Percentiles rank a stretch among this genome's conserved stretches.
Evolutionary conservation across 1,140 invertebrate genomes (phyloP).

Genomic region (Psix sp.): DNA sequence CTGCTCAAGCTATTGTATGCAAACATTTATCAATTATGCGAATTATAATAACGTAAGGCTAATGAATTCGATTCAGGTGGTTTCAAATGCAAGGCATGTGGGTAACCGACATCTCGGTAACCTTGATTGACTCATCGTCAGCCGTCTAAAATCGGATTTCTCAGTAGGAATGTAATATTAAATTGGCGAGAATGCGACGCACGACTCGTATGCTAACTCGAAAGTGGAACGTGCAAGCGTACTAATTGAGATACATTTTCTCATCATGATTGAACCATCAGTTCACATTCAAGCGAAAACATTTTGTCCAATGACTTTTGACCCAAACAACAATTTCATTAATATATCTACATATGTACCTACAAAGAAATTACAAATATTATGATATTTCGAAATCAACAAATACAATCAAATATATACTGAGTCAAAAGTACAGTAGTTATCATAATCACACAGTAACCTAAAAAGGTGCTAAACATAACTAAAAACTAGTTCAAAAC

Average conservation of each 20-base stretch:
- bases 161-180: slow-evolving; percentile 53
- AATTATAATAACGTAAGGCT: slow-evolving; percentile 37
- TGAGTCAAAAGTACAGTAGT: too few relatives aligned
- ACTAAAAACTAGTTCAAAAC: too few relatives aligned
- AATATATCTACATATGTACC: too few relatives aligned
- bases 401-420: too few relatives aligned
- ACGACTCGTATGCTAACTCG: slow-evolving; percentile 9
- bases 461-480: too few relatives aligned
- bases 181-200: slow-evolving; percentile 43
- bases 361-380: too few relatives aligned
- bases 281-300: too few relatives aligned
- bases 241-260: slow-evolving; percentile 46
- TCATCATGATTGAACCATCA: slow-evolving; percentile 7
- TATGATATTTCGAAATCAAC: too few relatives aligned
- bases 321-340: too few relatives aligned
- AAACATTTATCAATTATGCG: slow-evolving; percentile 36
- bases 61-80: slow-evolving; percentile 45
- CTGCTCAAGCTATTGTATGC: slow-evolving; percentile 8
- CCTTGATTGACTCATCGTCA: slow-evolving; percentile 56
- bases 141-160: slow-evolving; percentile 50
- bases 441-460: too few relatives aligned
- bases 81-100: slow-evolving; percentile 35
- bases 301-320: too few relatives aligned
- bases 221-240: slow-evolving; percentile 14
- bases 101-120: slow-evolving; percentile 44